Conservation (phyloP, 2,888 invertebrate genomes). For the Tineola bisselliella region DNA sequence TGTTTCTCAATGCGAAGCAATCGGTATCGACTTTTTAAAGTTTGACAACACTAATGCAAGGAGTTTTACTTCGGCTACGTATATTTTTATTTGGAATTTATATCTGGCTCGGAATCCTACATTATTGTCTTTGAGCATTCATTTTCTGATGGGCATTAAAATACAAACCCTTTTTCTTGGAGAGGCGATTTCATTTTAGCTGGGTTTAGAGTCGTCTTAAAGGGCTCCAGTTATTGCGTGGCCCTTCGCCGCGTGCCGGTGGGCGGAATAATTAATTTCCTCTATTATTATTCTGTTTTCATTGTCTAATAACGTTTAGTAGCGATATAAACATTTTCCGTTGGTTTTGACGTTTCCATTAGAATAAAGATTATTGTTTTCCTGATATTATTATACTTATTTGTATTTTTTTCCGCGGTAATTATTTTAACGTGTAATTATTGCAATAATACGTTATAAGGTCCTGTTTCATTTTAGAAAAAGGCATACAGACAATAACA, state of each 20-base stretch:
- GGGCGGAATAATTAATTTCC: conserved; percentile 48
- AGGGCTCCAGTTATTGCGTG: conserved; percentile 43
- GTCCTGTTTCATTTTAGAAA: too few relatives aligned
- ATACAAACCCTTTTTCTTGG: conserved; percentile 61
- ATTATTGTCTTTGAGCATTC: conserved; percentile 64
- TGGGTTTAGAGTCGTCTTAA: conserved; percentile 60
- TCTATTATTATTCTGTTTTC: conserved; percentile 54
- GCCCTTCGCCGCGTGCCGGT: conserved; percentile 19
- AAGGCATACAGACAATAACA: too few relatives aligned
- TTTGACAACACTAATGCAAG: conserved; percentile 27
- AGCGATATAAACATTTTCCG: conserved; percentile 12
- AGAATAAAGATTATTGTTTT: background rate
- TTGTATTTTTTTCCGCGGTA: background rate
- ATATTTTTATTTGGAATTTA: conserved; percentile 66
- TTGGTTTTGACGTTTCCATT: background rate
- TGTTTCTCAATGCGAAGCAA: conserved; percentile 15
- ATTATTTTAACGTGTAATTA: background rate
- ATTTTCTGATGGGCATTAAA: conserved; percentile 67
- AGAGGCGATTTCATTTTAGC: conserved; percentile 63
- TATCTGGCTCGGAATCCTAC: conserved; percentile 62
- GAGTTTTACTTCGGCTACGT: conserved; percentile 29
- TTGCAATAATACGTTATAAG: background rate
- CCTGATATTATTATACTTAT: background rate
- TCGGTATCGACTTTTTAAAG: conserved; percentile 20
- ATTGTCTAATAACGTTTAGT: conserved; percentile 44